Base-by-base conservation (phyloP, 2,797 vertebrate species). In the Xenops minutus region DNA sequence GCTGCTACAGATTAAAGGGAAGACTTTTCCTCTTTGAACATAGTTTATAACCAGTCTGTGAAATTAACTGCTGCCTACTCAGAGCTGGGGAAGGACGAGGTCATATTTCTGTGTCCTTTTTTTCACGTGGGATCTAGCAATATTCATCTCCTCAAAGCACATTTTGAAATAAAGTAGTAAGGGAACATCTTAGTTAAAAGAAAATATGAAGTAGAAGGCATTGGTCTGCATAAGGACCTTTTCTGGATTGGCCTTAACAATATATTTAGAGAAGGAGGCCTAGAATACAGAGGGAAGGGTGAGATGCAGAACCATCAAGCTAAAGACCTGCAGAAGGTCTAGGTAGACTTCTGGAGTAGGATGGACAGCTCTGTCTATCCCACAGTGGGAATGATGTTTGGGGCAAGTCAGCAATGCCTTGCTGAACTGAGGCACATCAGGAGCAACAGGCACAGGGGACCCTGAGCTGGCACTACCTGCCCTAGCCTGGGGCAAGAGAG, bases 61-160 rank as follows among this genome's bases (percentile, higher is more conserved):
- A 94, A 97, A 96, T 95, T 95, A 95, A 93, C 89, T 91, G 88
- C 91, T 96, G 89, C 84, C 82, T 96, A 89, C 92, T 96, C 89
- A 67, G 78, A 82, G 88, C 77, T 88, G 44, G 18, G 48, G 18
- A 88, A 90, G 83, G 92, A 79, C 3, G 1, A 84, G 79, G 72
- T 62, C 29, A 3, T 89, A 74, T 85, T 85, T 88, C 66, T 43
- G 1, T 30, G 29, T 79, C 32, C 19, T 83, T 79, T 83, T 73
- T 89, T 78, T 37, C 10, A 81, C 17, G 23, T 43, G 37, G 77
- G 30, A 69, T 67, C 51, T 27, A 76, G 52, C 0, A 0, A 71
- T 39, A 67, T 27, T 88, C 59, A 46, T 48, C 68, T 37, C 34
- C 66, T 84, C 55, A 92, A 94, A 83, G 59, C 36, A 73, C 23